Evolutionary conservation across 1,140 invertebrate genomes (phyloP), one percentile per base, ranked within the genome.

Genomic region (Caenorhabditis inopinata): DNA sequence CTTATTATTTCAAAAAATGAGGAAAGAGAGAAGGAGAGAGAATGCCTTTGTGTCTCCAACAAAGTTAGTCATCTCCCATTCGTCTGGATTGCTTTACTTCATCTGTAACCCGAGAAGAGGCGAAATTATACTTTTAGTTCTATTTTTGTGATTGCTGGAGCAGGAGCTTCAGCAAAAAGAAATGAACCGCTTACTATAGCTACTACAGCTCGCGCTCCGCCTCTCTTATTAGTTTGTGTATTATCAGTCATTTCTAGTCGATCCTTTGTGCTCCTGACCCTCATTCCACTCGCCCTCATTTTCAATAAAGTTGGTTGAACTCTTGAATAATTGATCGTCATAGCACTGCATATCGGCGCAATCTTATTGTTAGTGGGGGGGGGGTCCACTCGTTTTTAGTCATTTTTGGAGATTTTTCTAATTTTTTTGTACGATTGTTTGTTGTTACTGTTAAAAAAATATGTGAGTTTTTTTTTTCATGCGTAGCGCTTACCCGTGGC

Each of bases 291-390:
- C n/a, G n/a, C n/a, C n/a, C n/a, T n/a, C n/a, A n/a, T n/a, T 68
- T 42, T 21, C 27, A 68, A 29, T 68, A 68, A 38, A 68, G 58
- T 68, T 68, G 58, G 32, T 68, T 68, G 58, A 68, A 68, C 58
- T 68, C n/a, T 68, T 68, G 58, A 68, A 68, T 68, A 38, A 68
- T 68, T 68, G 21, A 68, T 38, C n/a, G n/a, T n/a, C n/a, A n/a
- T n/a, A n/a, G n/a, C n/a, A n/a, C n/a, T n/a, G n/a, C n/a, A n/a
- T n/a, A n/a, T n/a, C n/a, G n/a, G n/a, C n/a, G n/a, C n/a, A n/a
- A n/a, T n/a, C n/a, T n/a, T n/a, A n/a, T n/a, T n/a, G n/a, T n/a
- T n/a, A n/a, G n/a, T n/a, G n/a, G n/a, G n/a, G n/a, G n/a, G n/a
- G n/a, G n/a, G n/a, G n/a, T n/a, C n/a, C n/a, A n/a, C n/a, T n/a